Evolutionary conservation across 2,888 invertebrate genomes (phyloP), one percentile per base, ranked within the genome.

Genomic region (Sepioteuthis lessoniana): DNA sequence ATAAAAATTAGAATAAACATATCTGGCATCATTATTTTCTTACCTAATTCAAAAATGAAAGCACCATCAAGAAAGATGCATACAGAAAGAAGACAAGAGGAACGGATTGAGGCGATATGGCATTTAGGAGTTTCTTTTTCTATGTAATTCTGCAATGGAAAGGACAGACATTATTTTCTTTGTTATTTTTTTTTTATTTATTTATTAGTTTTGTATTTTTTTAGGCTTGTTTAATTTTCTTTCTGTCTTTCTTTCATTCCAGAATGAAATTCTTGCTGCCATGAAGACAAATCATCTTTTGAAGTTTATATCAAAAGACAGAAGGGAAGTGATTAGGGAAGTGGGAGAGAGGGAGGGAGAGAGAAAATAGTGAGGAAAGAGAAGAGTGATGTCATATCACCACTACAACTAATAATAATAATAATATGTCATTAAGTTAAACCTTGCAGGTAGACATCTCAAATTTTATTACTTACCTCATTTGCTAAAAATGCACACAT

Each of bases 251-350:
- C n/a, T 35, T 76, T 76, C n/a, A n/a, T n/a, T n/a, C 35, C 55
- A 55, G 55, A 55, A 55, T 55, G 25, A 55, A 55, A 55, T 21
- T 55, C 25, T 13, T 16, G 16, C n/a, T 35, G 76, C 16, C 76
- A 76, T 13, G 76, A 35, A 76, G n/a, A 76, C 13, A n/a, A n/a
- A n/a, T n/a, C 76, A 76, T n/a, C n/a, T 16, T 76, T 76, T 76
- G 76, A 76, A 76, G n/a, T 76, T n/a, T 76, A 76, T n/a, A 76
- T 76, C 76, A 76, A 76, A 76, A n/a, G 76, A 76, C 76, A 76
- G n/a, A 16, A 10, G n/a, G n/a, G 13, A 76, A 35, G n/a, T 76
- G 76, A 76, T 76, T 76, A 76, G n/a, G 76, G 76, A 76, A 76
- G 76, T n/a, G n/a, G 7, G 76, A n/a, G 76, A 76, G 76, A 76